Base-by-base conservation (phyloP, 1,140 invertebrate genomes). In the Drosophila erecta region DNA sequence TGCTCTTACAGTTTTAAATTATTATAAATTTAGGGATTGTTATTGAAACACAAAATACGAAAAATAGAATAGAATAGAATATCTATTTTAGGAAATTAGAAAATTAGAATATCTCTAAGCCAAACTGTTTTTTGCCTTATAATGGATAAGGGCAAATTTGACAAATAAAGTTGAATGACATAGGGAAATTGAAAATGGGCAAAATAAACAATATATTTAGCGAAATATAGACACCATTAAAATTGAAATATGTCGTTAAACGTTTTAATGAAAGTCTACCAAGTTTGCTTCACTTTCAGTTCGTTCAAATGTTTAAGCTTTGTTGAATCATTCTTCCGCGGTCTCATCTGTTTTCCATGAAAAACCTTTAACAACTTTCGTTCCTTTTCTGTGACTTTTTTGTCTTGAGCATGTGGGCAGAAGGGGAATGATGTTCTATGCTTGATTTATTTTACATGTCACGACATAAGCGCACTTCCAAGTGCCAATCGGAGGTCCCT, bases 381-480 rank as follows among this genome's bases (percentile, higher is more conserved):
- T 41, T 59, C 59, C 53, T 70, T 86, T 56, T 41, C n/a, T 22
- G 20, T 20, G 17, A 11, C n/a, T 47, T 56, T 70, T 74, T 27
- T 15, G n/a, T 50, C 70, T 67, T 6, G 61, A 20, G 74, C n/a
- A 38, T 30, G 8, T 3, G 2, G 30, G 30, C 27, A 11, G 24
- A 20, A 3, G 8, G 33, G 38, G 47, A 10, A 20, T 61, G 61
- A 57, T 60, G 71, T 67, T 44, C 66, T 41, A 79, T 64, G 83
- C 49, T 77, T 87, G 83, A 87, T 87, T 87, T 87, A 87, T 87
- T 87, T 87, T 79, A 89, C 83, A 87, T 87, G 83, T 87, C 83
- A 87, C 83, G 83, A 73, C 79, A 87, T 83, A 66, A 89, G 83
- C 81, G 65, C 80, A 83, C 83, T 84, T 87, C 59, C 71, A 83